Conservation (phyloP, 2,888 invertebrate species). For the Caprella mutica region DNA sequence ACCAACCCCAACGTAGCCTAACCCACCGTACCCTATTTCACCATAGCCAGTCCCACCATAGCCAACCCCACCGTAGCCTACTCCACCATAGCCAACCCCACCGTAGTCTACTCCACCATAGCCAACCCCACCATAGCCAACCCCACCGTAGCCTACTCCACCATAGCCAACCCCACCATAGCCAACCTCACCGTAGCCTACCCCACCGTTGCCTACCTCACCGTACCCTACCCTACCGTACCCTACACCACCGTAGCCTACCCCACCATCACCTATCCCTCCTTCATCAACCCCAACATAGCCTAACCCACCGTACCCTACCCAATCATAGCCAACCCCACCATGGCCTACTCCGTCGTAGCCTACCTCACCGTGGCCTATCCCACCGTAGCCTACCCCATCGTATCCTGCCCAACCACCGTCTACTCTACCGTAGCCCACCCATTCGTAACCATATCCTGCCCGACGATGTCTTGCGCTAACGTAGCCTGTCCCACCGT, state of each 20-base stretch:
- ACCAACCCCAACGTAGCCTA: background rate
- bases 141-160: no score
- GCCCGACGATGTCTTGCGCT: no score
- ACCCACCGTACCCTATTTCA: background rate
- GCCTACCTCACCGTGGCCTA: background rate
- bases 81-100: no score
- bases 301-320: background rate
- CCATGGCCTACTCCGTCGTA: background rate
- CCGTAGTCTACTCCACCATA: no score
- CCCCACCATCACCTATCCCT: background rate
- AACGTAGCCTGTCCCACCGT: no score
- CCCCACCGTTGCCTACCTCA: background rate
- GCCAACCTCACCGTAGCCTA: no score
- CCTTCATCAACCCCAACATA: background rate
- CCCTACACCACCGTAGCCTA: background rate
- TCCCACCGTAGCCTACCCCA: background rate
- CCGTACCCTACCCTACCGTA: background rate
- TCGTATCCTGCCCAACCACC: background rate
- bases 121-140: no score
- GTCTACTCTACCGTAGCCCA: background rate
- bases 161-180: no score
- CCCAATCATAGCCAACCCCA: background rate
- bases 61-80: no score
- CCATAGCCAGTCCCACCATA: no score
- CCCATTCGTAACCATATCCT: background rate